Evolutionary conservation across 2,888 invertebrate species (phyloP).

Genomic region (Isoperla grammatica): DNA sequence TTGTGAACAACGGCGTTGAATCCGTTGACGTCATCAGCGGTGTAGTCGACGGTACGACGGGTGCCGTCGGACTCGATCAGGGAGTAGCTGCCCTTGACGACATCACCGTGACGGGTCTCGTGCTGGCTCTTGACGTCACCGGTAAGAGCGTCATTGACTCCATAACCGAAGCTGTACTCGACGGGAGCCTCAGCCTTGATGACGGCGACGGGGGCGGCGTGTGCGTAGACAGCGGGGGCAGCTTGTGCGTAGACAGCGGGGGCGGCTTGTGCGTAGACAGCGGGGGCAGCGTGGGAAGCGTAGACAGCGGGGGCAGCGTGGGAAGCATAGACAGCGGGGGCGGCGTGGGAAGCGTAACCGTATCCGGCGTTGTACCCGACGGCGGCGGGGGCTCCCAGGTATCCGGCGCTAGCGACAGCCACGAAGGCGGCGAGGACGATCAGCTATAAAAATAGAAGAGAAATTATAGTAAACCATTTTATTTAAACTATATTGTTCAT

Average conservation of each 20-base stretch:
- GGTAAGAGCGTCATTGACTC: constrained; percentile 50
- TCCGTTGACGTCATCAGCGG: constrained; percentile 53
- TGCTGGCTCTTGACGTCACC: constrained; percentile 53
- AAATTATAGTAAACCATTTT: no score
- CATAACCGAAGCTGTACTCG: constrained; percentile 52
- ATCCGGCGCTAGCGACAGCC: constrained; percentile 25
- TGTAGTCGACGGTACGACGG: constrained; percentile 51
- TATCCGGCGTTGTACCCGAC: constrained; percentile 22
- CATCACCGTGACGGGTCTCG: constrained; percentile 50
- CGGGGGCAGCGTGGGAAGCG: constrained; percentile 21
- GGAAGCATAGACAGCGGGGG: constrained; percentile 15
- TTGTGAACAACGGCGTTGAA: constrained; percentile 54
- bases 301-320: not conserved
- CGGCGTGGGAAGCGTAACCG: constrained; percentile 21
- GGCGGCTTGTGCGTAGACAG: constrained; percentile 21
- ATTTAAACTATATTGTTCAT: no score
- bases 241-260: not conserved
- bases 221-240: constrained; percentile 24
- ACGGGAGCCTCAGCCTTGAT: constrained; percentile 33
- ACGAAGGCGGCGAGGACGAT: constrained; percentile 28
- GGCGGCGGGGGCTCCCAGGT: no score
- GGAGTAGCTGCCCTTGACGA: constrained; percentile 51
- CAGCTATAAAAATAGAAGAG: no score
- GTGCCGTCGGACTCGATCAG: constrained; percentile 53
- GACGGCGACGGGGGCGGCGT: constrained; percentile 32